phyloP scores from a whole-genome alignment of 2,113 vertebrate species.

The Neoarius graeffei region DNA sequence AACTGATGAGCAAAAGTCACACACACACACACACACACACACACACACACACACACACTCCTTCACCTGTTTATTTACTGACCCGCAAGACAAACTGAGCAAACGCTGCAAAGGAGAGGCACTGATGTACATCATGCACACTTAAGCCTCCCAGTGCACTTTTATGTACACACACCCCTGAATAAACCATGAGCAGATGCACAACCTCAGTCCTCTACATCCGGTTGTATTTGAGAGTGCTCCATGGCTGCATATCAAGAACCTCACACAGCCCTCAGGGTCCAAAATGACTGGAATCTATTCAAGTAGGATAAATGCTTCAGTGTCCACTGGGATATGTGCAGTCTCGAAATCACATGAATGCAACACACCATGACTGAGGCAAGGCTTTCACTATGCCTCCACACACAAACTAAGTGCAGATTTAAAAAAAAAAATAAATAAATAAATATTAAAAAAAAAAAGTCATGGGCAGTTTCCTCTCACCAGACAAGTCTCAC shows the following conservation, averaged over 20 bases:
- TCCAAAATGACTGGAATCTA: conserved; percentile 16
- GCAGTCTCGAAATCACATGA: not conserved
- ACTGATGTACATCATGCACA: conserved; percentile 51
- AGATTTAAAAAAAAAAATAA: too few relatives aligned
- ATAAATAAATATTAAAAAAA: too few relatives aligned
- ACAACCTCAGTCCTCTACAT: conserved; percentile 35
- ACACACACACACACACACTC: conserved; percentile 18
- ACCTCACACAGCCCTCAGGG: conserved; percentile 6
- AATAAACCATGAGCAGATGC: conserved; percentile 64
- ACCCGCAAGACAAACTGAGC: conserved; percentile 57
- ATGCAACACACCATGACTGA: not conserved
- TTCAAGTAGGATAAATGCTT: conserved; percentile 32
- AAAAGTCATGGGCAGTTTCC: too few relatives aligned
- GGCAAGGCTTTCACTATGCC: not conserved
- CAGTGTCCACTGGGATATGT: conserved; percentile 43
- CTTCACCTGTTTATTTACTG: conserved; percentile 51
- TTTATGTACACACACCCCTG: conserved; percentile 42
- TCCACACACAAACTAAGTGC: not conserved
- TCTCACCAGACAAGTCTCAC: too few relatives aligned
- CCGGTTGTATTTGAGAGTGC: conserved; percentile 19
- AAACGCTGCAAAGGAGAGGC: conserved; percentile 29
- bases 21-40: not conserved
- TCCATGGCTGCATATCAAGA: conserved; percentile 26
- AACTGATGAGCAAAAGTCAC: not conserved
- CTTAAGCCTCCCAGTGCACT: conserved; percentile 48